Base-by-base conservation (phyloP, 2,888 invertebrate genomes). In the Anthoptus insignis region DNA sequence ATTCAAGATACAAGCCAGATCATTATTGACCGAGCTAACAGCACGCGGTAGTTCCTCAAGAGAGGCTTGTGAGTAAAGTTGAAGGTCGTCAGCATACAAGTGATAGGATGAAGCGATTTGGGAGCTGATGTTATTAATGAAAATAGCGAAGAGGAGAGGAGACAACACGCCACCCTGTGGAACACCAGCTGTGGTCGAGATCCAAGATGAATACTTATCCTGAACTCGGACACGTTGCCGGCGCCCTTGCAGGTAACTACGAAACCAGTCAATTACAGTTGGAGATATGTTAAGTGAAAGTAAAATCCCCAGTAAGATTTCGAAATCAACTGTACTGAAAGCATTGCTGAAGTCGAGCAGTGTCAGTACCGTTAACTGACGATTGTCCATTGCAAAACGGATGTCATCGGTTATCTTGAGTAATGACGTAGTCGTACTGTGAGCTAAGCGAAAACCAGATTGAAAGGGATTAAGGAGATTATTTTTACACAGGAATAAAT, bases 391-490 rank as follows among this genome's bases (percentile, higher is more conserved):
- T n/a, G n/a, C n/a, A n/a, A n/a, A n/a, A n/a, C n/a, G n/a, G n/a
- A n/a, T n/a, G n/a, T 59, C 54, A 21, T 58, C 42, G n/a, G 58
- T 58, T 19, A 64, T 22, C 13, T 57, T 64, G 11, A 45, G n/a
- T 0, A 57, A 19, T 8, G 59, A 19, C 22, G 53, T 57, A 45
- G 54, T 32, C 13, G 54, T 54, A 37, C 52, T 52, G n/a, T 52
- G 52, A 2, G 14, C 16, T 2, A 8, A 16, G 11, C 52, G 16
- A 19, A 52, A 32, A 16, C 52, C 52, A 22, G 52, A 52, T 32
- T 52, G 29, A 11, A 13, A 8, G 47, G 47, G n/a, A n/a, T n/a
- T n/a, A n/a, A n/a, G n/a, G n/a, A n/a, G n/a, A n/a, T n/a, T n/a
- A n/a, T n/a, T n/a, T 21, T 21, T 7, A 5, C 6, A 5, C 9